Base-by-base conservation (phyloP, 2,113 vertebrate genomes). In the Calidris pygmaea region DNA sequence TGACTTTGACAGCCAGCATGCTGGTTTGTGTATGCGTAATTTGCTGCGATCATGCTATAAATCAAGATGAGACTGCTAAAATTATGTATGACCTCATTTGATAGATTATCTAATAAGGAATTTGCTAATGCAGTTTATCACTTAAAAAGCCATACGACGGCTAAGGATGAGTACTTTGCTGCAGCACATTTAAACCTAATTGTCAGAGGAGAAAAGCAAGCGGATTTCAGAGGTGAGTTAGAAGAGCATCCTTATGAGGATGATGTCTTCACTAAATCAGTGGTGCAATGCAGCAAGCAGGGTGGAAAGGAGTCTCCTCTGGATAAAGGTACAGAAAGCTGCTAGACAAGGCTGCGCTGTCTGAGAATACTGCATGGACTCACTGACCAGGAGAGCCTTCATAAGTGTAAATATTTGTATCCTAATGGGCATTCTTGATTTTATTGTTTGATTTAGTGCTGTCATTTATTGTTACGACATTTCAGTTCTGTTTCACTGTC, bases 221-320 rank as follows among this genome's bases (percentile, higher is more conserved):
- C 82, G 81, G 96, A 97, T 98, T 97, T 94, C 83, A 68, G 97
- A 97, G 97, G 97, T 93, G 98, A 97, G 97, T 97, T 96, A 97
- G 97, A 96, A 97, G 95, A 96, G 96, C 96, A 96, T 98, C 96
- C 96, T 97, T 97, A 97, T 85, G 96, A 97, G 96, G 96, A 97
- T 98, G 97, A 98, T 97, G 98, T 97, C 97, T 98, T 98, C 96
- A 96, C 97, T 97, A 96, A 98, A 97, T 98, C 97, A 96, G 96
- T 98, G 98, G 98, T 96, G 98, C 98, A 98, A 98, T 98, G 98
- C 98, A 98, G 98, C 97, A 98, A 97, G 94, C 79, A 87, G 97
- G 89, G 95, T 98, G 91, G 95, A 97, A 97, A 97, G 93, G 96
- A 95, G 76, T 90, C 97, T 96, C 95, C 87, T 96, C 96, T 87